A percentile compares a stretch with the other conserved stretches of the same genome.
Conservation (phyloP, 2,888 invertebrate species). For the Drosophila infuscata region DNA sequence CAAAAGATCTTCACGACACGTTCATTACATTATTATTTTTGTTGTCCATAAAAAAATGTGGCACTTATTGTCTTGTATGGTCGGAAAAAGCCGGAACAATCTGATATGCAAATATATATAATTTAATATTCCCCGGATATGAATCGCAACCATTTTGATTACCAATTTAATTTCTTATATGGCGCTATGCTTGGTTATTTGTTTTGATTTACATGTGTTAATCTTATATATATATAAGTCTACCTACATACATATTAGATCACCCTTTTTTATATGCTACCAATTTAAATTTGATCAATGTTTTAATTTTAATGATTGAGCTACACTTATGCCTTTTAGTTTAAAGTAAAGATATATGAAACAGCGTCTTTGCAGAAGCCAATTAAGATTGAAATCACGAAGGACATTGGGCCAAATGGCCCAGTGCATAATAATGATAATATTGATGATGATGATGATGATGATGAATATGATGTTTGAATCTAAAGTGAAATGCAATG, state of each 20-base stretch:
- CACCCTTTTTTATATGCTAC: constrained; percentile 28
- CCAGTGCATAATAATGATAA: constrained; percentile 9
- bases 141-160: constrained; percentile 20
- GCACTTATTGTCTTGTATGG: constrained; percentile 1
- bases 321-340: constrained; percentile 67
- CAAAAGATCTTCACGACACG: constrained; percentile 28
- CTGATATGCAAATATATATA: background rate
- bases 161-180: constrained; percentile 31
- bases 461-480: constrained; percentile 38
- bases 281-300: constrained; percentile 19
- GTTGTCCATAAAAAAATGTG: constrained; percentile 11
- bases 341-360: constrained; percentile 74
- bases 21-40: constrained; percentile 11
- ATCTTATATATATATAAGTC: constrained; percentile 23
- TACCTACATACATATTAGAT: constrained; percentile 18
- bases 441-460: constrained; percentile 27
- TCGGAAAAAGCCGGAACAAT: constrained; percentile 7
- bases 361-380: constrained; percentile 70
- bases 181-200: constrained; percentile 72
- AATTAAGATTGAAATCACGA: constrained; percentile 56
- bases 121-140: constrained; percentile 11
- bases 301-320: constrained; percentile 57
- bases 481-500: constrained; percentile 70
- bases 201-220: constrained; percentile 70
- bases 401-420: constrained; percentile 19